Evolutionary conservation across 2,888 invertebrate genomes (phyloP), one percentile per base, ranked within the genome.

Genomic region (Camponotus fellah): DNA sequence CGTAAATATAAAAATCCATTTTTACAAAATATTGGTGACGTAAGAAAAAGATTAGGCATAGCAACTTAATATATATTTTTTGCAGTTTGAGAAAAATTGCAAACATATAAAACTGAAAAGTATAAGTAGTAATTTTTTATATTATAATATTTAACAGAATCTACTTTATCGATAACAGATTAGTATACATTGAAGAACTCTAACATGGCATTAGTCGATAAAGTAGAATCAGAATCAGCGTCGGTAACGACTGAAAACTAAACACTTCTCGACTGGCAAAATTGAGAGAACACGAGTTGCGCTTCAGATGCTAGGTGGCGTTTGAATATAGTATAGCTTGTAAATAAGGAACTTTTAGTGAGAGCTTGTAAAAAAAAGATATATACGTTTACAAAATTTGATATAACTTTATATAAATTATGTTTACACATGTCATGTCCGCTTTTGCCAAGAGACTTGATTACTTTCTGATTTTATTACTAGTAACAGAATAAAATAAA

Each of bases 191-290:
- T 3, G 14, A 3, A 0, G 21, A 17, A 34, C 0, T 37, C 21
- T 3, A 37, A 66, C 21, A 9, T 86, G 26, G 9, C 46, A 9
- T 8, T 32, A 6, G 80, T 49, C 26, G 60, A 49, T 84, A 84
- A 75, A 17, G 10, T 17, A n/a, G 32, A 58, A 17, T 46, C 46
- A 4, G 56, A 9, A 12, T 64, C 5, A 3, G n/a, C 5, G 76
- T 83, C 32, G 89, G 86, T 88, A 88, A 87, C 8, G 6, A n/a
- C 1, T n/a, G 37, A 68, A 10, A 82, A 37, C 69, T 56, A 32
- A 5, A 68, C 4, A 10, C 65, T 79, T 79, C 14, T 37, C 79
- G 26, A 71, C 71, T 49, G 71, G 1, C 34, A 37, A 43, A 46
- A 8, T 8, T 37, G 17, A 60, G 49, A 46, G 43, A 37, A 58